These are phyloP conservation scores for Cliona cf. orientalis DNA, from an alignment of 37 sponge, comb jelly and placozoan species.

Conservation along the genomic window DNA sequence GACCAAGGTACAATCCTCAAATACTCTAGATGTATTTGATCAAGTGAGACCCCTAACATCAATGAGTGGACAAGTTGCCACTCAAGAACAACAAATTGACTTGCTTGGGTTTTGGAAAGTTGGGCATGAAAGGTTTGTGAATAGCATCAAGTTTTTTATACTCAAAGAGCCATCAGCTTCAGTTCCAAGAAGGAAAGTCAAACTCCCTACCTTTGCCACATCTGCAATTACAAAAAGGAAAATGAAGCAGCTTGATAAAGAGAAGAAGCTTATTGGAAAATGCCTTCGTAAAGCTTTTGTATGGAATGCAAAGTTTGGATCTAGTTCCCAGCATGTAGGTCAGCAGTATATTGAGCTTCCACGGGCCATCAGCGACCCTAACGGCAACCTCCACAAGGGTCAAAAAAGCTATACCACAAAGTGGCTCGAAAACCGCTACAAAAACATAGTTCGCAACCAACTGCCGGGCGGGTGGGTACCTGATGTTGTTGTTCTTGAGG, in stretches of 20 bases:
- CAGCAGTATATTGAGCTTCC: too few relatives aligned
- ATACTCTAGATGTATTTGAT: too few relatives aligned
- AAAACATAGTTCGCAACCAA: too few relatives aligned
- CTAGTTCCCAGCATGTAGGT: too few relatives aligned
- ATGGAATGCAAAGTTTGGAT: not conserved
- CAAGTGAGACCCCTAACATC: too few relatives aligned
- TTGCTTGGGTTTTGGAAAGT: not conserved
- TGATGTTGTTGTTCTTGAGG: constrained; percentile 13
- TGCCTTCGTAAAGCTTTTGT: too few relatives aligned
- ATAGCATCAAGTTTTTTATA: not conserved
- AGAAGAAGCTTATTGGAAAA: too few relatives aligned
- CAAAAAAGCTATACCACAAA: constrained; percentile 35
- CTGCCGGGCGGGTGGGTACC: constrained; percentile 16
- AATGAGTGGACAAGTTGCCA: not conserved
- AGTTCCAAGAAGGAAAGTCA: constrained; percentile 1
- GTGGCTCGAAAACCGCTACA: too few relatives aligned
- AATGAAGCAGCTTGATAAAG: constrained; percentile 41
- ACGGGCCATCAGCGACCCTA: constrained; percentile 7
- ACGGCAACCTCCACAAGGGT: constrained; percentile 23
- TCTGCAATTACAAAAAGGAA: too few relatives aligned
- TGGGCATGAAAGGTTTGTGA: constrained; percentile 11
- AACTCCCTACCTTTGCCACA: not conserved
- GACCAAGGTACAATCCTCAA: too few relatives aligned
- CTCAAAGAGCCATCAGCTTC: constrained; percentile 23
- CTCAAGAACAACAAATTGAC: not conserved